Evolutionary conservation across 2,113 vertebrate genomes (phyloP).

Genomic region (Rhea americana): DNA sequence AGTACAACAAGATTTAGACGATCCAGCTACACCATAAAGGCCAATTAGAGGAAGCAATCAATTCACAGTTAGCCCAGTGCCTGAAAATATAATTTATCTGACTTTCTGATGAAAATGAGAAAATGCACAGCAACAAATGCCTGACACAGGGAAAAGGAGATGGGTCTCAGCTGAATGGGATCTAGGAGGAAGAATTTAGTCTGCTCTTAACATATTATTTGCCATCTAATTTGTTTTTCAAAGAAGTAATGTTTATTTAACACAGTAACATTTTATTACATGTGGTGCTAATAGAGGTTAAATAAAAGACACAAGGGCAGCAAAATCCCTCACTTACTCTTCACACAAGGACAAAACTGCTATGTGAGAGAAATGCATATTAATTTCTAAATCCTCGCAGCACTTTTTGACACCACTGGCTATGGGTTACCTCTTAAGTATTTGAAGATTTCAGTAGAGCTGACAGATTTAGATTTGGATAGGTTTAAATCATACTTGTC

Average conservation of each 20-base stretch:
- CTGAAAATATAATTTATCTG: slow-evolving; percentile 14
- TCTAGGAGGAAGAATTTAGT: background rate
- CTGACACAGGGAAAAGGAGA: background rate
- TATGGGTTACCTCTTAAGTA: slow-evolving; percentile 44
- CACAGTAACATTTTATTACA: slow-evolving; percentile 59
- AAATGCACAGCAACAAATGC: background rate
- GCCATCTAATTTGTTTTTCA: slow-evolving; percentile 66
- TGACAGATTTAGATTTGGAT: slow-evolving; percentile 66
- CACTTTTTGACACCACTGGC: slow-evolving; percentile 57
- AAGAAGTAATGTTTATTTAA: slow-evolving; percentile 68
- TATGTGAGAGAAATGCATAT: slow-evolving; percentile 61
- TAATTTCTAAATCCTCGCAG: slow-evolving; percentile 49
- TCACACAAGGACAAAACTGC: slow-evolving; percentile 60
- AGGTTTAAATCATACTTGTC: slow-evolving; percentile 70
- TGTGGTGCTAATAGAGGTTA: slow-evolving; percentile 69
- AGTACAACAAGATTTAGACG: background rate
- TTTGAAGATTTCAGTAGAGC: slow-evolving; percentile 58
- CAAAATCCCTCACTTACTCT: slow-evolving; percentile 55
- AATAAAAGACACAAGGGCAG: slow-evolving; percentile 70
- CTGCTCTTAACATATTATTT: slow-evolving; percentile 35
- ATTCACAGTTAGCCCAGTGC: background rate
- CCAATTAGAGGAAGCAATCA: background rate
- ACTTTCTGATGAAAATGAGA: background rate
- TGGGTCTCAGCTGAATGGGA: background rate
- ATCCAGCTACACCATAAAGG: background rate